Evolutionary conservation across 2,797 vertebrate genomes (phyloP).

Genomic region (Lates japonicus): DNA sequence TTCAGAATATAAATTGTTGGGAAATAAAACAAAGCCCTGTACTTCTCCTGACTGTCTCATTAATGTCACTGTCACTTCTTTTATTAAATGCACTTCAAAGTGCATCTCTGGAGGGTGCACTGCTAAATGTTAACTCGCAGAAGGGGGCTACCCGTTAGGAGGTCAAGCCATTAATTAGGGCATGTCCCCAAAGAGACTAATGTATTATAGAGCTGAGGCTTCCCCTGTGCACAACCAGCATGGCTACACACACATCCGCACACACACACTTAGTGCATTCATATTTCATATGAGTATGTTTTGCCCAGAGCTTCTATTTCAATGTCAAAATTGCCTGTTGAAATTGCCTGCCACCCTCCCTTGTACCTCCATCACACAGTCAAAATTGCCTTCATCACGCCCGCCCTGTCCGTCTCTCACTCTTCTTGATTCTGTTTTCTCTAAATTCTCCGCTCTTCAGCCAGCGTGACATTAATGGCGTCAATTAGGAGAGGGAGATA

Average conservation of each 20-base stretch:
- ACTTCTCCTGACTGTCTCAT: slow-evolving; percentile 69
- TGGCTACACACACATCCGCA: slow-evolving; percentile 57
- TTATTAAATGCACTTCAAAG: slow-evolving; percentile 78
- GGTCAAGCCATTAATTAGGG: slow-evolving; percentile 88
- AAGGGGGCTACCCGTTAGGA: slow-evolving; percentile 83
- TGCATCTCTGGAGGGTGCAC: slow-evolving; percentile 79
- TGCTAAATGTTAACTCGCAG: slow-evolving; percentile 86
- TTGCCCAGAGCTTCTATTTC: slow-evolving; percentile 73
- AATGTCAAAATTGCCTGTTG: slow-evolving; percentile 69
- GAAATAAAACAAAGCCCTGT: slow-evolving; percentile 81
- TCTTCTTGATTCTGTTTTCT: slow-evolving; percentile 48
- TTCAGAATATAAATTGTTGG: slow-evolving; percentile 78
- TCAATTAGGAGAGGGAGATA: slow-evolving; percentile 73
- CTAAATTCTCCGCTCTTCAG: slow-evolving; percentile 29
- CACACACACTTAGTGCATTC: slow-evolving; percentile 60
- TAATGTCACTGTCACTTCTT: slow-evolving; percentile 80
- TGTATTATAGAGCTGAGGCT: slow-evolving; percentile 77
- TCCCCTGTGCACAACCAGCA: slow-evolving; percentile 73
- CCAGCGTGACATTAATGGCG: slow-evolving; percentile 71
- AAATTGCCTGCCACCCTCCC: slow-evolving; percentile 61
- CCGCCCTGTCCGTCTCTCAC: slow-evolving; percentile 32
- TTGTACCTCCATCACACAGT: slow-evolving; percentile 48
- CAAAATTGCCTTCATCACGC: slow-evolving; percentile 62
- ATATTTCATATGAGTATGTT: slow-evolving; percentile 73
- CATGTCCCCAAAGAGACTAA: slow-evolving; percentile 81